phyloP scores from a whole-genome alignment of 2,888 invertebrate species.

The Gonocerus acuteangulatus region DNA sequence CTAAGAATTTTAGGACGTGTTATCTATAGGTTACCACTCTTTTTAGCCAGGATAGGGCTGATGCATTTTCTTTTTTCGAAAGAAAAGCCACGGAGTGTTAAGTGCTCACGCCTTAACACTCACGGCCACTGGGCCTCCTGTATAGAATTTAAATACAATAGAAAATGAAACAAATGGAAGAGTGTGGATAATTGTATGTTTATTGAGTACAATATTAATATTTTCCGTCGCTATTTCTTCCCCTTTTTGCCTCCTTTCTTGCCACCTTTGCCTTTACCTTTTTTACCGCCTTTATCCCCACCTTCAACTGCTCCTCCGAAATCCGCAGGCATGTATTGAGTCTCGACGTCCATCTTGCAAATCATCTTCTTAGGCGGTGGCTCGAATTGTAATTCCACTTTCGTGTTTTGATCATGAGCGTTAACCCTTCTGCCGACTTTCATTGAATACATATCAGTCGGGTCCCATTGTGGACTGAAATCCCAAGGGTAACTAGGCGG shows the following conservation, averaged over 20 bases:
- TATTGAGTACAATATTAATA: no score
- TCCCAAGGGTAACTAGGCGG: neutral
- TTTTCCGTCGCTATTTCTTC: no score
- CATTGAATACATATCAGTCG: conserved; percentile 6
- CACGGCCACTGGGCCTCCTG: no score
- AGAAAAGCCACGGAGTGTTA: no score
- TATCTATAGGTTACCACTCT: no score
- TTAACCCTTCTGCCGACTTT: neutral
- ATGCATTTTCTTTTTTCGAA: no score
- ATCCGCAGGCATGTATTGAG: neutral
- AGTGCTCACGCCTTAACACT: no score
- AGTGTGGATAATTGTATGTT: no score
- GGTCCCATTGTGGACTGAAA: neutral
- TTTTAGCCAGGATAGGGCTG: no score
- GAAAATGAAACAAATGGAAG: no score
- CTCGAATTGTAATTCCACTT: conserved; percentile 3
- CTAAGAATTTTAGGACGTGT: no score
- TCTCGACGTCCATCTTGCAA: neutral
- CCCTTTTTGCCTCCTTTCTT: neutral
- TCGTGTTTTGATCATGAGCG: neutral
- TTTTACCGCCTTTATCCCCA: neutral
- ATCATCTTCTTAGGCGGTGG: neutral
- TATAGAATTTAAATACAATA: no score
- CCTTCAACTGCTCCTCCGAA: neutral
- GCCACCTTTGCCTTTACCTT: conserved; percentile 9